Percentiles rank a stretch among this genome's conserved stretches.
These are phyloP conservation scores for Orthosia gracilis DNA, from an alignment of 2,888 invertebrate species.

Conservation along the genomic window DNA sequence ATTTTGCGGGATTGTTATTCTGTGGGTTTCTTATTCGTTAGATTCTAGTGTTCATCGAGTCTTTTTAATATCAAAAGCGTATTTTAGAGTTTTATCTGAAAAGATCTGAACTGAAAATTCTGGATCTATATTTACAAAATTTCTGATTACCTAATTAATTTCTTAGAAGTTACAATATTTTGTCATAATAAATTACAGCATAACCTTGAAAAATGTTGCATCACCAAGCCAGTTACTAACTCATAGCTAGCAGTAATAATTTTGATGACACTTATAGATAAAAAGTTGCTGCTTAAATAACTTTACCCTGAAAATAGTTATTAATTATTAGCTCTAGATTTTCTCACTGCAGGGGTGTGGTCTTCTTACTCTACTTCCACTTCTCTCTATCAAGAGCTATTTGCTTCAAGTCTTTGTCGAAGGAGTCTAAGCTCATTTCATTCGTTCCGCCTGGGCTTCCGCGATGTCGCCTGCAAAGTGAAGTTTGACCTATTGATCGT, in stretches of 20 bases:
- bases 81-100: no score
- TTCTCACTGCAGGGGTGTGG: no score
- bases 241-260: not conserved
- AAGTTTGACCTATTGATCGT: no score
- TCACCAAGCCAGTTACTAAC: not conserved
- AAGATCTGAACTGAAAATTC: not conserved
- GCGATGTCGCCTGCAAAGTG: no score
- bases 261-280: not conserved
- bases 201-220: not conserved
- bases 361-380: no score
- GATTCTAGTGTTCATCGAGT: no score
- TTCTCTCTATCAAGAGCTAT: no score
- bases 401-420: no score
- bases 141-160: not conserved
- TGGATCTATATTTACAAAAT: not conserved
- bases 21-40: not conserved
- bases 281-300: not conserved
- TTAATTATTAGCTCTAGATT: no score
- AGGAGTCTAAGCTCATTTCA: no score
- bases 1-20: not conserved
- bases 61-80: not conserved
- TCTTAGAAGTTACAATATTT: conserved; percentile 7
- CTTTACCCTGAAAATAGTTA: not conserved
- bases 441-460: no score
- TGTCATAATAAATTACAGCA: conserved; percentile 1